Percentiles rank a stretch among this genome's conserved stretches.
Conservation (phyloP, 2,113 vertebrate genomes). For the Osmerus eperlanus region DNA sequence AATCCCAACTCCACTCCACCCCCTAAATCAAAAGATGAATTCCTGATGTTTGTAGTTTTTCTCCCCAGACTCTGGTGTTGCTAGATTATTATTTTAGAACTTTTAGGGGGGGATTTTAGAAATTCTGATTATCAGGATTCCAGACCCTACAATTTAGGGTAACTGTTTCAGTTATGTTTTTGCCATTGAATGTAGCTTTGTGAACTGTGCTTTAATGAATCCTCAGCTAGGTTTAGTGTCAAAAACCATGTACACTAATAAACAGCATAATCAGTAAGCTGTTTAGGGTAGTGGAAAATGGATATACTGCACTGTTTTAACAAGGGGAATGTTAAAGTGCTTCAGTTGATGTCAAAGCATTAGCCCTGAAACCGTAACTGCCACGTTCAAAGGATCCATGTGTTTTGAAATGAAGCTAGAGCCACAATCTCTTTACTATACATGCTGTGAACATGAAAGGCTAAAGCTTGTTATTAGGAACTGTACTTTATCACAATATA, state of each 20-base stretch:
- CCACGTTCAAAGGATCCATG: slow-evolving; percentile 1
- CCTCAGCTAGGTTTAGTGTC: neutral
- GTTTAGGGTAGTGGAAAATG: neutral
- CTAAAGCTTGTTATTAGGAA: neutral
- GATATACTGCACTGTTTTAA: slow-evolving; percentile 28
- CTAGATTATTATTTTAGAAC: neutral
- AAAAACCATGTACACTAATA: neutral
- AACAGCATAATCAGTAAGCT: neutral
- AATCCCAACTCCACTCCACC: neutral
- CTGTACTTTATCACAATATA: no score
- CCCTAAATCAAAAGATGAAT: neutral
- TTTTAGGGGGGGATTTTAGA: neutral
- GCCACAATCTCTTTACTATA: neutral
- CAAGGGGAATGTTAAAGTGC: slow-evolving; percentile 23
- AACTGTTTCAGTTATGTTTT: no score
- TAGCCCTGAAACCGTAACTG: slow-evolving; percentile 8
- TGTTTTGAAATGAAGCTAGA: slow-evolving; percentile 16
- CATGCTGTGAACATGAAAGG: neutral
- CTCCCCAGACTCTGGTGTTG: neutral
- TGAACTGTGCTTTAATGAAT: no score
- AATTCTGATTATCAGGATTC: neutral
- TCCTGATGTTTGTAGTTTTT: slow-evolving; percentile 2
- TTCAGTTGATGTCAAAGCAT: slow-evolving; percentile 35
- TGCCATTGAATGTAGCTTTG: no score
- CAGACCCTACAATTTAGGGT: neutral